A percentile compares a stretch with the other conserved stretches of the same genome.
Conservation (phyloP, 2,113 vertebrate genomes). For the Antigone vipio region DNA sequence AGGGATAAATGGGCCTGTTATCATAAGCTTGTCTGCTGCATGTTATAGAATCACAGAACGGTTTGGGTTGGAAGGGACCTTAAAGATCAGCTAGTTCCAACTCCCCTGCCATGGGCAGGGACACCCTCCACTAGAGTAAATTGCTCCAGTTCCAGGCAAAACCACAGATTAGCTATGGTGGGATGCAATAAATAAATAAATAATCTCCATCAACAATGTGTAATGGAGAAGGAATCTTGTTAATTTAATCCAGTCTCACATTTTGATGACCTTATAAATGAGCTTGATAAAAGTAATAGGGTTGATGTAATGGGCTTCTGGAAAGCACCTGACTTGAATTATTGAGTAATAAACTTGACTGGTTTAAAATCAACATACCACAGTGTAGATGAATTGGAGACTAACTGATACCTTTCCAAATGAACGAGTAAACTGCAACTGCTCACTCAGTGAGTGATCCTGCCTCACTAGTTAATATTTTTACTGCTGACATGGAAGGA, state of each 20-base stretch:
- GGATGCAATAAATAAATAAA: neutral
- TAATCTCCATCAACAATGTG: neutral
- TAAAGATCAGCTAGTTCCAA: too few relatives aligned
- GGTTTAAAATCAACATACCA: constrained; percentile 4
- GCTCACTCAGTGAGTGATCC: neutral
- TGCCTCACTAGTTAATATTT: neutral
- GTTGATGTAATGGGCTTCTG: neutral
- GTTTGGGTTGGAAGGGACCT: too few relatives aligned
- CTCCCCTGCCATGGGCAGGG: too few relatives aligned
- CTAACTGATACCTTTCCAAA: neutral
- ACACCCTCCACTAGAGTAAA: too few relatives aligned
- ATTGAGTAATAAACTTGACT: neutral
- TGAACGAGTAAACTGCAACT: neutral
- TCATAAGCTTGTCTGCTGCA: neutral
- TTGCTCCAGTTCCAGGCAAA: neutral
- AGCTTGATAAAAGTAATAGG: neutral
- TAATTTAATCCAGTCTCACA: neutral
- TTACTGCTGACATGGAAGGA: neutral
- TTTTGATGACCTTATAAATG: neutral
- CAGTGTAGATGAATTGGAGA: neutral
- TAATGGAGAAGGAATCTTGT: neutral
- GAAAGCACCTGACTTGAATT: neutral
- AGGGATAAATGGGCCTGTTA: neutral
- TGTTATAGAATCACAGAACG: neutral
- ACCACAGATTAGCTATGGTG: neutral